phyloP scores from a whole-genome alignment of 30 jellyfish, hydroid and myxozoan genomes.

The Rhopilema esculentum region DNA sequence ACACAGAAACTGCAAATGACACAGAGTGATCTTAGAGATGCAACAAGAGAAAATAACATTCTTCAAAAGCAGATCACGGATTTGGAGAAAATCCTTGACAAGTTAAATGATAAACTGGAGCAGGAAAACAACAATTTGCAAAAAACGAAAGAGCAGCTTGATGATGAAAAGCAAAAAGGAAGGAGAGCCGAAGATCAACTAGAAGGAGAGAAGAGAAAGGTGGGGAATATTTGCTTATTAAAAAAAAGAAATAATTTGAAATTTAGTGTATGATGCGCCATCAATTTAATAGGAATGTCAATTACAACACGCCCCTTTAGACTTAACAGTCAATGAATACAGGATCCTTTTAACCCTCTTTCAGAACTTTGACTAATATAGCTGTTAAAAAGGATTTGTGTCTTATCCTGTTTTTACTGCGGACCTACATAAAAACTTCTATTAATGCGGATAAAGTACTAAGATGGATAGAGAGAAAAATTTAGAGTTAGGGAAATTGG shows the following conservation, averaged over 20 bases:
- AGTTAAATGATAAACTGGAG: constrained; percentile 55
- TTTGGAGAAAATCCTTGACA: constrained; percentile 79
- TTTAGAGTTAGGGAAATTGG: no score
- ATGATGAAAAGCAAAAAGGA: constrained; percentile 55
- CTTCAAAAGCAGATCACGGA: constrained; percentile 66
- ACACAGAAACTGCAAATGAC: constrained; percentile 36
- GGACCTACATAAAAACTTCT: no score
- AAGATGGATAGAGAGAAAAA: no score
- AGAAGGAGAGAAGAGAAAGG: constrained; percentile 66
- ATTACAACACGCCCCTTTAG: not conserved
- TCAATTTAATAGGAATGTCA: not conserved
- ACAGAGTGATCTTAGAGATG: constrained; percentile 69
- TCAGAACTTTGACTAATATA: no score
- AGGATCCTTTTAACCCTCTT: no score
- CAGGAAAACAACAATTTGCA: constrained; percentile 56
- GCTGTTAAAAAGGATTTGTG: no score
- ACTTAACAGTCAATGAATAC: no score
- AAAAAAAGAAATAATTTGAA: not conserved
- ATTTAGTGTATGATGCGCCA: not conserved
- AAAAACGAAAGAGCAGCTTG: constrained; percentile 57
- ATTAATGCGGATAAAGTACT: no score
- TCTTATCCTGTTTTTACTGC: no score
- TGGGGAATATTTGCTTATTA: no score
- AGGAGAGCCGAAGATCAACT: constrained; percentile 47
- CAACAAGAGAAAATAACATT: constrained; percentile 63